Percentiles rank a stretch among this genome's conserved stretches.
phyloP scores from a whole-genome alignment of 2,797 vertebrate species.

The Crocidura indochinensis region DNA sequence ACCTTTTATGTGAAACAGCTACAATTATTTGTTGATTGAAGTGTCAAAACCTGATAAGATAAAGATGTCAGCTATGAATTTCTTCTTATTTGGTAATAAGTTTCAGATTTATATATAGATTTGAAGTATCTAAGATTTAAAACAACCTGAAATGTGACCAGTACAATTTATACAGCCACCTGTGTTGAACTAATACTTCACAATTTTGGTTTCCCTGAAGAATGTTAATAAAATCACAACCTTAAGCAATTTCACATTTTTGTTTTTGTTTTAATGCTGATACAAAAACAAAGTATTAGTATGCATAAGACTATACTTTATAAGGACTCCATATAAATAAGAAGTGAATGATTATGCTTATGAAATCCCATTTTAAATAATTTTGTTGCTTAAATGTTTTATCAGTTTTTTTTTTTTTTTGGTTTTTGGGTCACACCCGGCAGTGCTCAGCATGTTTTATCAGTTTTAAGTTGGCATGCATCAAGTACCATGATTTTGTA shows the following conservation, averaged over 20 bases:
- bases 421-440: too few species aligned
- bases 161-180: conserved; percentile 56
- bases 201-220: conserved; percentile 46
- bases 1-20: conserved; percentile 85
- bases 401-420: too few species aligned
- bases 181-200: conserved; percentile 64
- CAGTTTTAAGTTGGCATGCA: neutral
- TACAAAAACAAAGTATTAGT: neutral
- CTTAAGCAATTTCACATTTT: neutral
- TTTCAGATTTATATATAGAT: conserved; percentile 79
- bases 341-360: too few species aligned
- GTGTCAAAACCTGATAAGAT: conserved; percentile 81
- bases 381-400: neutral
- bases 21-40: conserved; percentile 83
- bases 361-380: too few species aligned
- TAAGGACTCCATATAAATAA: neutral
- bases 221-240: conserved; percentile 29
- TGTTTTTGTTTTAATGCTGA: conserved; percentile 5
- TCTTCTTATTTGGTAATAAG: conserved; percentile 78
- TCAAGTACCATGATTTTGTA: neutral
- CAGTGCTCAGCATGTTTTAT: too few species aligned
- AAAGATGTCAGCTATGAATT: conserved; percentile 76
- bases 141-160: conserved; percentile 32
- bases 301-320: neutral
- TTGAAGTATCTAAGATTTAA: conserved; percentile 67